Conservation (phyloP, 1,140 invertebrate genomes). For the Steinernema feltiae region DNA sequence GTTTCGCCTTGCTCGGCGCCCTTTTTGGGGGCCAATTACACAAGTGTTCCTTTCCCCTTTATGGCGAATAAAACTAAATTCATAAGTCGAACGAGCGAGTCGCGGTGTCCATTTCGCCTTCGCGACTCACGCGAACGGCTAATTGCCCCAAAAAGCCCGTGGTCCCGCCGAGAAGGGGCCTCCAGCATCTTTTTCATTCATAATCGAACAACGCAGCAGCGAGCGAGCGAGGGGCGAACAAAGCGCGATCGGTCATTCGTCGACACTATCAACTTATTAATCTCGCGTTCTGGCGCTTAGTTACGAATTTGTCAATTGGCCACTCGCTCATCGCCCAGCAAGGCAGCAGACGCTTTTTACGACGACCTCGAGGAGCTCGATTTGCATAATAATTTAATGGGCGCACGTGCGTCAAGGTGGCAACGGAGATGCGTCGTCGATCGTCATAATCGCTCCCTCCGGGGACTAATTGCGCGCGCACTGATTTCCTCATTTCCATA, state of each 20-base stretch:
- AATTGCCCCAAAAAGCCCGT: background rate
- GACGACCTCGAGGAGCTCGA: background rate
- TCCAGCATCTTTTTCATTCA: background rate
- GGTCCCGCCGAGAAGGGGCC: background rate
- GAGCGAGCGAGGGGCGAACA: background rate
- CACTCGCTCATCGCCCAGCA: too few species aligned
- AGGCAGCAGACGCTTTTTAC: background rate
- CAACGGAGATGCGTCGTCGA: background rate
- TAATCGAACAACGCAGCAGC: background rate
- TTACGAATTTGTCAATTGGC: background rate
- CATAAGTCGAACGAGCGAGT: background rate
- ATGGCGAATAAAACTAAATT: constrained; percentile 9
- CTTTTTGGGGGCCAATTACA: background rate
- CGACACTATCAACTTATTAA: constrained; percentile 1
- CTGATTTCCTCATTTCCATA: background rate
- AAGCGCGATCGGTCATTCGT: background rate
- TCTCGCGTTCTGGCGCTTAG: background rate
- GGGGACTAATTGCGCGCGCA: background rate
- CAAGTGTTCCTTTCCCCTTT: constrained; percentile 6
- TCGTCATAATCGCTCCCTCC: background rate
- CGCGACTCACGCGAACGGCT: constrained; percentile 10
- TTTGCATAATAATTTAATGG: background rate
- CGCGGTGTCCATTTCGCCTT: constrained; percentile 1
- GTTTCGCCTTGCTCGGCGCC: too few species aligned
- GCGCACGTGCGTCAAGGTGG: background rate